These are phyloP conservation scores for Leptinotarsa tumamoca DNA, from an alignment of 2,888 invertebrate species.

Conservation along the genomic window DNA sequence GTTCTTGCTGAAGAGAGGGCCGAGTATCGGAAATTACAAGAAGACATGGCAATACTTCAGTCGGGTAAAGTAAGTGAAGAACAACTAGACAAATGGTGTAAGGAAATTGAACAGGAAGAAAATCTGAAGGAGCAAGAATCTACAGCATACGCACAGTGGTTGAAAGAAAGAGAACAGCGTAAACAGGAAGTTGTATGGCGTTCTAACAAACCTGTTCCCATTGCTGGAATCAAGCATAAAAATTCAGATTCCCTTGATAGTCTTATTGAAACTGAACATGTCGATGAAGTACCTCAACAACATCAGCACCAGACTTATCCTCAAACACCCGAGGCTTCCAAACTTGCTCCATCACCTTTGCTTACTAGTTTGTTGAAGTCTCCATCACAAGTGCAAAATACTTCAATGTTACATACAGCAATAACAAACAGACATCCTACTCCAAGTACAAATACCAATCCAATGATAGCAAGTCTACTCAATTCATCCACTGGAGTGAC, in stretches of 20 bases:
- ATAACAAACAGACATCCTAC: constrained; percentile 64
- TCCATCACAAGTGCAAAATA: constrained; percentile 69
- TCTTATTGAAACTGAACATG: constrained; percentile 56
- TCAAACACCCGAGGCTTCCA: constrained; percentile 53
- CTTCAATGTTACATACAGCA: constrained; percentile 64
- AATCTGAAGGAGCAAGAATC: constrained; percentile 78
- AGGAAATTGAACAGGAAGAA: constrained; percentile 79
- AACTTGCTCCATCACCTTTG: constrained; percentile 77
- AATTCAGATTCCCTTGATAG: constrained; percentile 61
- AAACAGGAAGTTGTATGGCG: constrained; percentile 74
- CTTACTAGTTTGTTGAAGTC: constrained; percentile 86
- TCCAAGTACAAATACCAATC: constrained; percentile 58
- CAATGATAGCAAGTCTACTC: constrained; percentile 71
- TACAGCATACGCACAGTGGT: constrained; percentile 72
- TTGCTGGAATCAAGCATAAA: constrained; percentile 62
- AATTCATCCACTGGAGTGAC: constrained; percentile 59
- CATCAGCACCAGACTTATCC: constrained; percentile 39
- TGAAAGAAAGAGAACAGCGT: constrained; percentile 76
- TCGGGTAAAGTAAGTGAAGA: constrained; percentile 76
- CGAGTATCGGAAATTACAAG: constrained; percentile 79
- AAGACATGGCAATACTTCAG: constrained; percentile 71
- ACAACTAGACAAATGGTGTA: constrained; percentile 80
- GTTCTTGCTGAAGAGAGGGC: constrained; percentile 78
- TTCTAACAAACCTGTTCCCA: constrained; percentile 60
- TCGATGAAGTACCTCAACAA: constrained; percentile 52